These are phyloP conservation scores for Coreius guichenoti DNA, from an alignment of 2,797 vertebrate genomes.

Conservation along the genomic window DNA sequence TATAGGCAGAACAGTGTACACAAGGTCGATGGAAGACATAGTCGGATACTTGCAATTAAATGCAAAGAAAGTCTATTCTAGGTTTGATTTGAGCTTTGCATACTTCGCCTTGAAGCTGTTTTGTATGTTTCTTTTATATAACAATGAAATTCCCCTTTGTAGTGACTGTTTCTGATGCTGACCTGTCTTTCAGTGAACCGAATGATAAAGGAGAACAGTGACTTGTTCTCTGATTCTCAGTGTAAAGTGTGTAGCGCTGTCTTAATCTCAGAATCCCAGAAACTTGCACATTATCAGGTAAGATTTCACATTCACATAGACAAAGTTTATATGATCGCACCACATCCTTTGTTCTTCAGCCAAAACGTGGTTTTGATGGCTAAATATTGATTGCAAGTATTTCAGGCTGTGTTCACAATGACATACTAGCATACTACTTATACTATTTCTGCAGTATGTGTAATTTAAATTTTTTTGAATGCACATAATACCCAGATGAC, in stretches of 20 bases:
- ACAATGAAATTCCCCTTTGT: background rate
- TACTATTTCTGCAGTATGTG: background rate
- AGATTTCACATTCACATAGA: background rate
- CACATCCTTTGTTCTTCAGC: background rate
- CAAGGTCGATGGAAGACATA: slow-evolving; percentile 42
- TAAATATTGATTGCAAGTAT: background rate
- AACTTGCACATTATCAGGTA: slow-evolving; percentile 96
- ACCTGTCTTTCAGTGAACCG: slow-evolving; percentile 82
- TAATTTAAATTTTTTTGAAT: background rate
- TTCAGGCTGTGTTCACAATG: slow-evolving; percentile 1
- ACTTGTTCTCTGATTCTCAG: slow-evolving; percentile 92
- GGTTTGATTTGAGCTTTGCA: background rate
- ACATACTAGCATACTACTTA: background rate
- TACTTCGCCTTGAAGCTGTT: background rate
- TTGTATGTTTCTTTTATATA: background rate
- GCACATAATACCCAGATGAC: background rate
- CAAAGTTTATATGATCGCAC: background rate
- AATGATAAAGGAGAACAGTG: slow-evolving; percentile 89
- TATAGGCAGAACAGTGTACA: background rate
- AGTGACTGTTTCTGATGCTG: slow-evolving; percentile 7
- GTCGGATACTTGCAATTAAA: background rate
- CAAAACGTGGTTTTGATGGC: background rate
- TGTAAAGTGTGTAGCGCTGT: slow-evolving; percentile 95
- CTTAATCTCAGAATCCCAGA: slow-evolving; percentile 95
- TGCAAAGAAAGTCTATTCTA: background rate